These are phyloP conservation scores for Galerucella calmariensis DNA, from an alignment of 2,888 invertebrate species.

Conservation along the genomic window DNA sequence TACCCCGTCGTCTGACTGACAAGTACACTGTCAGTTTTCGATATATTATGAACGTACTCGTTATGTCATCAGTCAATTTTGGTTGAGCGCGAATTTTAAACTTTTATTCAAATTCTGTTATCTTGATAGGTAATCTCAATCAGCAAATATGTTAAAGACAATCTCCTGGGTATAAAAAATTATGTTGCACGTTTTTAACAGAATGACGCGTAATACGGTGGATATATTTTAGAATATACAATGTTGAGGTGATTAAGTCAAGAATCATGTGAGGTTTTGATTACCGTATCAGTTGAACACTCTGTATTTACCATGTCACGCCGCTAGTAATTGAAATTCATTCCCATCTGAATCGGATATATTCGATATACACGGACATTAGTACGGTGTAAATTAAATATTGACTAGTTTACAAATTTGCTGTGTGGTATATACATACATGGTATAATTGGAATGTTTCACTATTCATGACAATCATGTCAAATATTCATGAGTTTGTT, in stretches of 20 bases:
- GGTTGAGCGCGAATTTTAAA: too few species aligned
- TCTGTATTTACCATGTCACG: slow-evolving; percentile 23
- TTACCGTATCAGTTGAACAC: not conserved
- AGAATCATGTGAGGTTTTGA: not conserved
- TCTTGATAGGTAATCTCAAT: too few species aligned
- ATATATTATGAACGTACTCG: too few species aligned
- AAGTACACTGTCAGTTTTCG: too few species aligned
- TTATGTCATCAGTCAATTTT: too few species aligned
- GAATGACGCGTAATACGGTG: too few species aligned
- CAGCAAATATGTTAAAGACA: too few species aligned
- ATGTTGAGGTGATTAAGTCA: not conserved
- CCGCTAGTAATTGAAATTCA: slow-evolving; percentile 38
- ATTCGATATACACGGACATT: slow-evolving; percentile 38
- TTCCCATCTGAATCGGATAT: slow-evolving; percentile 31
- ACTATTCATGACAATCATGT: slow-evolving; percentile 33
- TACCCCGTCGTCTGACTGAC: too few species aligned
- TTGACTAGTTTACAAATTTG: slow-evolving; percentile 43
- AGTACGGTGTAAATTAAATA: slow-evolving; percentile 44
- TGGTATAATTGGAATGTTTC: slow-evolving; percentile 34
- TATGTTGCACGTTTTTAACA: too few species aligned
- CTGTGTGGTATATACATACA: slow-evolving; percentile 26
- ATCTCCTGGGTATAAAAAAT: too few species aligned
- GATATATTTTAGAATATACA: too few species aligned
- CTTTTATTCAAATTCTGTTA: too few species aligned
- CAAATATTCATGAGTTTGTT: slow-evolving; percentile 30